These are phyloP conservation scores for Oryzias melastigma DNA, from an alignment of 2,113 vertebrate species.

Conservation along the genomic window DNA sequence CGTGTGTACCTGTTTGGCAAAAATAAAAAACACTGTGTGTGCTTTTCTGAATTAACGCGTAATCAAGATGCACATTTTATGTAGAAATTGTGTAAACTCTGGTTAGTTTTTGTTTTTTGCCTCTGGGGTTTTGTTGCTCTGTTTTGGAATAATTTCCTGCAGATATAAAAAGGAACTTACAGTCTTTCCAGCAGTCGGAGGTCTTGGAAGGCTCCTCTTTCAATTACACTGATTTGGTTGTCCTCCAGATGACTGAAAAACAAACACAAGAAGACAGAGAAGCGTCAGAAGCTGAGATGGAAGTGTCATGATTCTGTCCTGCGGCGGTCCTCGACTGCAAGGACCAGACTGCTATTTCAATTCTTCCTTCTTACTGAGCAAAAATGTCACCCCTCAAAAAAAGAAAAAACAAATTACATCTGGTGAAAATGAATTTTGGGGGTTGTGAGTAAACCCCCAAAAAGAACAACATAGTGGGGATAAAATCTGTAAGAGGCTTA, in stretches of 20 bases:
- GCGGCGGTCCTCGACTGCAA: too few species aligned
- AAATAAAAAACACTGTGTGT: constrained; percentile 5
- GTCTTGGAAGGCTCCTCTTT: constrained; percentile 97
- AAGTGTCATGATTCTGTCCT: background rate
- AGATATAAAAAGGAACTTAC: constrained; percentile 78
- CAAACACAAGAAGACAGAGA: constrained; percentile 1
- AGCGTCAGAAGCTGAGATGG: constrained; percentile 6
- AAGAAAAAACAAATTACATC: too few species aligned
- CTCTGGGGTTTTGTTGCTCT: background rate
- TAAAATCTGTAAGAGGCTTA: too few species aligned
- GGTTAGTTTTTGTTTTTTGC: background rate
- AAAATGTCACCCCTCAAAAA: too few species aligned
- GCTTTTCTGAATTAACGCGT: background rate
- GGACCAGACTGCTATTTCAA: too few species aligned
- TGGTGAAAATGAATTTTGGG: too few species aligned
- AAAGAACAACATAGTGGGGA: too few species aligned
- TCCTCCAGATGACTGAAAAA: constrained; percentile 91
- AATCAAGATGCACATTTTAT: too few species aligned
- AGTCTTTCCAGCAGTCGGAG: constrained; percentile 94
- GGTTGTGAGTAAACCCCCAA: too few species aligned
- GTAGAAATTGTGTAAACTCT: background rate
- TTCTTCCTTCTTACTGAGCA: too few species aligned
- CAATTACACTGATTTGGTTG: constrained; percentile 94
- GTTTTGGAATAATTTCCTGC: background rate
- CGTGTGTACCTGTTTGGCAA: background rate